Base-by-base conservation (phyloP, 2,797 vertebrate genomes). In the Coreius guichenoti region DNA sequence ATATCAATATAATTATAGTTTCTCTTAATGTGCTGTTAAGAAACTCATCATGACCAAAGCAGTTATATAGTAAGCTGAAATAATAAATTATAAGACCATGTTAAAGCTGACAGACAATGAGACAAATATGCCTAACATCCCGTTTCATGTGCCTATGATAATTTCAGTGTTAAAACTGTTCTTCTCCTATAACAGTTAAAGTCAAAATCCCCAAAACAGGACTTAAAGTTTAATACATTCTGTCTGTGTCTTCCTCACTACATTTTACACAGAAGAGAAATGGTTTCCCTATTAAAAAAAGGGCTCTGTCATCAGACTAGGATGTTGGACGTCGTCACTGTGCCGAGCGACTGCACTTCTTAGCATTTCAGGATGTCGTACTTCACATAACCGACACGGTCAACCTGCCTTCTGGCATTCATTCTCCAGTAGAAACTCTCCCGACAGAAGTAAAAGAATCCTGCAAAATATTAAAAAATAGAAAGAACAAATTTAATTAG, bases 391-490 rank as follows among this genome's bases (percentile, higher is more conserved):
- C 97, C 98, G 78, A 99, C 96, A 58, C 95, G 95, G 88, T 97
- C 96, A 92, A 97, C 95, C 91, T 98, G 96, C 23, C 91, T 92
- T 29, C 75, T 92, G 0, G 91, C 93, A 11, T 94, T 98, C 96
- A 98, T 95, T 5, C 96, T 95, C 98, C 98, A 99, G 94, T 95
- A 99, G 95, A 96, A 98, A 39, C 87, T 91, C 14, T 95, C 94
- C 17, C 89, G 93, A 90, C 97, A 98, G 94, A 99, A 99, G 93
- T 98, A 96, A 81, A 92, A 95, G 90, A 96, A 93, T 83, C 92
- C 98, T 99, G 91, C 17, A 79, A 72, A 65, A 31, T 16, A 36
- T 16, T n/a, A 3, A 76, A 33, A 69, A 91, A 83, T 47, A 76
- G 58, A 89, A 86, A 87, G n/a, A 89, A 84, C 49, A 0, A 80